These are phyloP conservation scores for Petrocephalus zakoni DNA, from an alignment of 2,113 vertebrate species.

Conservation along the genomic window DNA sequence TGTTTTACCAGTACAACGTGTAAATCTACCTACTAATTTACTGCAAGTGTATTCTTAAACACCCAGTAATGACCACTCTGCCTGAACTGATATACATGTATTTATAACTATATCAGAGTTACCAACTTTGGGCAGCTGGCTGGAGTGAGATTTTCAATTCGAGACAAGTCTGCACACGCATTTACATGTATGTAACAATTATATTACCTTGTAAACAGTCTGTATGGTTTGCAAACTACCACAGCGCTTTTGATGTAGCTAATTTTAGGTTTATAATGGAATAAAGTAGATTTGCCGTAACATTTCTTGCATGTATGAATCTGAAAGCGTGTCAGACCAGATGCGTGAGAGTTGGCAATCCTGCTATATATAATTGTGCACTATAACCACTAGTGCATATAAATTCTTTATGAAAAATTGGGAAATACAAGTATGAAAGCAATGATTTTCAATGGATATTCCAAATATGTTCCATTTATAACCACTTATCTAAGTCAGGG, in stretches of 20 bases:
- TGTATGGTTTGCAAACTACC: not conserved
- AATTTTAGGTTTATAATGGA: not conserved
- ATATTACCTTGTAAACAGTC: not conserved
- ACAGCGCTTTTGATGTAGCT: not conserved
- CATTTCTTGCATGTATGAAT: not conserved
- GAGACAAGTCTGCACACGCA: not conserved
- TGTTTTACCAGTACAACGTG: not conserved
- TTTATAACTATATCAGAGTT: not conserved
- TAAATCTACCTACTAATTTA: not conserved
- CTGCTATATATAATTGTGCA: not conserved
- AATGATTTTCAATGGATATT: not conserved
- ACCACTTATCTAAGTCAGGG: not conserved
- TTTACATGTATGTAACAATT: not conserved
- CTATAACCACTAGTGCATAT: not conserved
- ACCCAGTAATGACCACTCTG: not conserved
- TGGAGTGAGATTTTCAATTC: not conserved
- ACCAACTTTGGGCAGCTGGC: not conserved
- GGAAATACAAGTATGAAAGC: too few species aligned
- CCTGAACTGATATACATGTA: not conserved
- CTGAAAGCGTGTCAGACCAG: not conserved
- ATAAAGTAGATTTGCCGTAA: not conserved
- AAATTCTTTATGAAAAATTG: not conserved
- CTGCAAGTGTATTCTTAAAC: not conserved
- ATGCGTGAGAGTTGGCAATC: not conserved
- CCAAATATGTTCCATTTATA: not conserved